Base-by-base conservation (phyloP, 2,113 vertebrate species). In the Heterotis niloticus region DNA sequence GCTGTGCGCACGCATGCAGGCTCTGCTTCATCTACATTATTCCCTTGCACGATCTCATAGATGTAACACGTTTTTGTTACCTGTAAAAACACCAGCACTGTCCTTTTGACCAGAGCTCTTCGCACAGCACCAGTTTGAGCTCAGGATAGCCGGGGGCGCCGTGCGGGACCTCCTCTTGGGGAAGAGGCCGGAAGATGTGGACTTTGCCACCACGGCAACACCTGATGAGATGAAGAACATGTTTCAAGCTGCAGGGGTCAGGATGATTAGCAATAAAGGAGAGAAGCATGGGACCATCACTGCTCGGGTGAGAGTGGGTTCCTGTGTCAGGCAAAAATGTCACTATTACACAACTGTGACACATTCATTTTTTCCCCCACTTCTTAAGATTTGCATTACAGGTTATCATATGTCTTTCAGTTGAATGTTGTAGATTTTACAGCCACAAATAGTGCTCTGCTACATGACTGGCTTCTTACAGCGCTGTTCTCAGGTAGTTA, bases 241-340 rank as follows among this genome's bases (percentile, higher is more conserved):
- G 90, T 96, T 99, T 83, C 94, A 94, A 4, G 78, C 86, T 0
- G 95, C 93, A 0, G 96, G 96, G 0, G 85, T 99, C 68, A 91
- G 98, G 18, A 94, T 97, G 91, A 99, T 99, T 85, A 99, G 99
- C 82, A 98, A 97, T 81, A 97, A 95, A 87, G 98, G 98, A 52
- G 98, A 99, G 85, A 94, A 94, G 73, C 98, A 99, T 0, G 98
- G 98, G 5, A 99, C 97, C 62, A 95, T 99, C 44, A 99, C 98
- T 12, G 96, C 96, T 70, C 88, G 98, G 91, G 98, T 98, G 86
- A 92, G 88, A 81, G 11, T 10, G n/a, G 26, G 26, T 5, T 0
- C n/a, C 34, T 44, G 34, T 44, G 2, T 44, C 34, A 44, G 34
- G 34, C 34, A 44, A 44, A 7, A 44, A 44, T 44, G 34, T 44